Evolutionary conservation across 2,797 vertebrate genomes (phyloP).

Genomic region (Melanogrammus aeglefinus): DNA sequence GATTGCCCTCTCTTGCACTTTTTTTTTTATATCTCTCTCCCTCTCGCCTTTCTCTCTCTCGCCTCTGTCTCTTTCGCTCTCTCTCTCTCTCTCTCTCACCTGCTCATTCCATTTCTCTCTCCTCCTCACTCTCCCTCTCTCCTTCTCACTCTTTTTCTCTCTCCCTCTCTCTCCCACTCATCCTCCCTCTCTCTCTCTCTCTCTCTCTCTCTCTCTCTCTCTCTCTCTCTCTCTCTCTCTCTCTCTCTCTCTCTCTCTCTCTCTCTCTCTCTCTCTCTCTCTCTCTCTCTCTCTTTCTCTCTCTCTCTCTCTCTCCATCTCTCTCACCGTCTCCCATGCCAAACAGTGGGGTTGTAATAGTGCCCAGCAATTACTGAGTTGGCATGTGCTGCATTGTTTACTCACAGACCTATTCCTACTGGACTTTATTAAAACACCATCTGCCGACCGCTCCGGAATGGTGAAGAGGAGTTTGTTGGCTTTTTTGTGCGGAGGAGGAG

Average conservation of each 20-base stretch:
- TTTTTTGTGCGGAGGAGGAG: constrained; percentile 51
- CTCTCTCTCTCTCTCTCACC: background rate
- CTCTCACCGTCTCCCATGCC: constrained; percentile 74
- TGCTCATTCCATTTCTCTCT: no score
- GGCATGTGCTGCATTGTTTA: constrained; percentile 97
- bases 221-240: no score
- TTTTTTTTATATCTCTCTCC: constrained; percentile 41
- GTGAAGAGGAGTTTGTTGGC: constrained; percentile 16
- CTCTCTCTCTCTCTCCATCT: constrained; percentile 63
- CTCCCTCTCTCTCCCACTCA: no score
- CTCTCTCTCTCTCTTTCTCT: constrained; percentile 42
- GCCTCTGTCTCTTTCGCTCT: constrained; percentile 26
- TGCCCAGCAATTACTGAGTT: constrained; percentile 99
- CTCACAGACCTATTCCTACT: constrained; percentile 99
- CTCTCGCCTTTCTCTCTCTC: constrained; percentile 17
- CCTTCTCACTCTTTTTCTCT: no score
- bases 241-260: background rate
- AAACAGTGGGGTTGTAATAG: constrained; percentile 95
- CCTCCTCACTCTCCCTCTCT: no score
- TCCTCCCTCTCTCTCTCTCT: no score
- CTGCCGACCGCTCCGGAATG: constrained; percentile 93
- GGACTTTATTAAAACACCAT: constrained; percentile 99
- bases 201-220: no score
- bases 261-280: background rate
- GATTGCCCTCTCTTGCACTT: constrained; percentile 18